Conservation (phyloP, 2,113 vertebrate genomes). For the Sinocyclocheilus rhinocerous region DNA sequence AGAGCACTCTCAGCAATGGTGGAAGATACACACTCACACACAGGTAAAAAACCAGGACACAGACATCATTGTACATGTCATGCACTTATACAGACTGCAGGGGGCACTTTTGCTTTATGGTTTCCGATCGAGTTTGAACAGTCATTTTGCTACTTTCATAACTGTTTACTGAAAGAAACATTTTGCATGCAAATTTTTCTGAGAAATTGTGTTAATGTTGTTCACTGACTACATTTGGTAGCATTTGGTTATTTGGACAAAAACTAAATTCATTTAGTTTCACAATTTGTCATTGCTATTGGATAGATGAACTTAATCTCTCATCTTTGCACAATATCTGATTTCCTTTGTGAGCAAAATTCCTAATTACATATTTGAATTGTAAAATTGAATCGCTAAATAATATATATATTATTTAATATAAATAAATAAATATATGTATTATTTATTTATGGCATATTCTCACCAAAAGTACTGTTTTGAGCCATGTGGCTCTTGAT, state of each 20-base stretch:
- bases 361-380: not conserved
- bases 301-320: not conserved
- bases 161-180: not conserved
- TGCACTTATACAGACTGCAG: not conserved
- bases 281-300: not conserved
- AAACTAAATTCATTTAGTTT: not conserved
- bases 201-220: not conserved
- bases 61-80: not conserved
- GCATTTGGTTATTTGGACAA: no score
- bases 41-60: constrained; percentile 75
- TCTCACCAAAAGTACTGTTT: no score
- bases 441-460: no score
- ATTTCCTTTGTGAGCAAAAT: not conserved
- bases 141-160: not conserved
- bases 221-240: not conserved
- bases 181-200: not conserved
- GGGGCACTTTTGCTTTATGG: not conserved
- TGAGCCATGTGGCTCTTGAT: no score
- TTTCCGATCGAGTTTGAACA: not conserved
- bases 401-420: no score
- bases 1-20: constrained; percentile 85
- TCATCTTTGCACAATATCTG: not conserved
- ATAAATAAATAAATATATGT: no score
- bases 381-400: not conserved
- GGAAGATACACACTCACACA: constrained; percentile 88